These are phyloP conservation scores for Xiphophorus birchmanni DNA, from an alignment of 2,797 vertebrate genomes.

Conservation along the genomic window DNA sequence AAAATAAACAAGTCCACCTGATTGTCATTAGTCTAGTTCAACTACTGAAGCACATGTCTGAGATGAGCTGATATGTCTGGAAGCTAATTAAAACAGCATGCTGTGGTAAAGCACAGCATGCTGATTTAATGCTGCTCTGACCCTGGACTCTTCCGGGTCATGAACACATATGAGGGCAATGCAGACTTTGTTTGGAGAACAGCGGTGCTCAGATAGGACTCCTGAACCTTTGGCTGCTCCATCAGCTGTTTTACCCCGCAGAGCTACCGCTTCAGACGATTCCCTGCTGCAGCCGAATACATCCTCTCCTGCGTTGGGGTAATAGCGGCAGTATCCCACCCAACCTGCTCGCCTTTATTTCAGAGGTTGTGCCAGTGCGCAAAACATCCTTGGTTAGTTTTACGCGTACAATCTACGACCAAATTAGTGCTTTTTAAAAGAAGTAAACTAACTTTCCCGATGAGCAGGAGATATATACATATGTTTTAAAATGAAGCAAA, in stretches of 20 bases:
- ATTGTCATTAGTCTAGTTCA: neutral
- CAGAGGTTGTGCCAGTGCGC: neutral
- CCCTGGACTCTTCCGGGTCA: constrained; percentile 62
- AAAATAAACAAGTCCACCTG: neutral
- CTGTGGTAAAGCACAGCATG: neutral
- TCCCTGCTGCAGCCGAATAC: constrained; percentile 10
- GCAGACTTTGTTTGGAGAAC: constrained; percentile 67
- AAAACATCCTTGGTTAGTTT: neutral
- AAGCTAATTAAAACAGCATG: constrained; percentile 48
- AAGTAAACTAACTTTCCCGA: neutral
- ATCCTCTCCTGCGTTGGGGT: constrained; percentile 14
- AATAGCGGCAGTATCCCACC: neutral
- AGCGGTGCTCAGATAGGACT: constrained; percentile 40
- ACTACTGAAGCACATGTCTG: neutral
- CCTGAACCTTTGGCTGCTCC: constrained; percentile 66
- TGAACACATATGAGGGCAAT: constrained; percentile 64
- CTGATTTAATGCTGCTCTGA: constrained; percentile 49
- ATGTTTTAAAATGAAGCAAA: neutral
- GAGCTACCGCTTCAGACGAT: constrained; percentile 32
- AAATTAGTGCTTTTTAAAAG: neutral
- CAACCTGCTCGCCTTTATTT: neutral
- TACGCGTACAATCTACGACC: neutral
- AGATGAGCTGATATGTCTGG: constrained; percentile 22
- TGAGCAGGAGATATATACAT: neutral
- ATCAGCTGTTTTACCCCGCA: constrained; percentile 65